Evolutionary conservation across 2,113 vertebrate genomes (phyloP).

Genomic region (Cryptomyrus ogoouensis): DNA sequence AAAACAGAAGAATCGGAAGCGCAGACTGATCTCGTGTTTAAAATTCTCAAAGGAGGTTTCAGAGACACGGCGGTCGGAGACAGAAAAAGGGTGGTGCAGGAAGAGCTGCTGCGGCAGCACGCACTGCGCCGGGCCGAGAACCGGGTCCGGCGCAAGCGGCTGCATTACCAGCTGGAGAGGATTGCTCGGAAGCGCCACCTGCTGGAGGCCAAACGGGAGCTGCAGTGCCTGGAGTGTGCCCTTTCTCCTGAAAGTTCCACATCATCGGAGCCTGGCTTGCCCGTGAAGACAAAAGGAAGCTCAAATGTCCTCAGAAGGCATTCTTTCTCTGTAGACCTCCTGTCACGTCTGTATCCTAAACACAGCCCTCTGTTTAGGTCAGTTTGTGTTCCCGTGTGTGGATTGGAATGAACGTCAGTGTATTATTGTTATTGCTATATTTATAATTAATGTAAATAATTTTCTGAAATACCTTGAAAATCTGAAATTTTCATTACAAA

Average conservation of each 20-base stretch:
- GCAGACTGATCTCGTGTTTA: constrained; percentile 59
- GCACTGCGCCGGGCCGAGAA: constrained; percentile 64
- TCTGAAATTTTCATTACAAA: neutral
- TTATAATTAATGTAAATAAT: neutral
- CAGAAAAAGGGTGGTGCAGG: constrained; percentile 68
- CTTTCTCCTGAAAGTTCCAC: constrained; percentile 46
- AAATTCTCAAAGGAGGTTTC: constrained; percentile 19
- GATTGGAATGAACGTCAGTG: neutral
- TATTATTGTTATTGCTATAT: neutral
- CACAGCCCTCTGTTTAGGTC: constrained; percentile 62
- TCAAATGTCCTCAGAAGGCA: constrained; percentile 40
- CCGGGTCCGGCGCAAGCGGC: constrained; percentile 63
- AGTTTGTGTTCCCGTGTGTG: constrained; percentile 1
- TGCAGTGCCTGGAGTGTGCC: constrained; percentile 67
- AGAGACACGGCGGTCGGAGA: constrained; percentile 40
- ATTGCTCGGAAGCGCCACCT: constrained; percentile 77
- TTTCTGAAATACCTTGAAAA: neutral
- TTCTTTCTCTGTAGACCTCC: constrained; percentile 59
- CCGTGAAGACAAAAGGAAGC: constrained; percentile 30
- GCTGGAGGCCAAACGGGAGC: constrained; percentile 73
- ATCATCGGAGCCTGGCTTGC: constrained; percentile 36
- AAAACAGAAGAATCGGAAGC: constrained; percentile 59
- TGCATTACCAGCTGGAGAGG: constrained; percentile 75
- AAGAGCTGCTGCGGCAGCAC: constrained; percentile 67
- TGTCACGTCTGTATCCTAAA: constrained; percentile 64